phyloP scores from a whole-genome alignment of 2,888 invertebrate genomes.

The Tinea trinotella region DNA sequence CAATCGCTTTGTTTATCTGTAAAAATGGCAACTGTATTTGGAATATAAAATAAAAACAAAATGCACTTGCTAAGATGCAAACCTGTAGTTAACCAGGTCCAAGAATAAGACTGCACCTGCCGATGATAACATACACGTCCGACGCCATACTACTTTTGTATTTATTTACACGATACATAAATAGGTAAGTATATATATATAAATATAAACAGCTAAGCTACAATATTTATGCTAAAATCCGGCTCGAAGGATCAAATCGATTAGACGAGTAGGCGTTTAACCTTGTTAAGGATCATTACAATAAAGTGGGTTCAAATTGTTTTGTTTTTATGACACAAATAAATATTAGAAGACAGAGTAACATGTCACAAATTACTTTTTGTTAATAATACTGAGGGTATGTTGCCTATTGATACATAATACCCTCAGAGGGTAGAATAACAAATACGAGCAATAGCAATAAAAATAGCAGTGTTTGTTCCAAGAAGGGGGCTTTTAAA shows the following conservation, averaged over 20 bases:
- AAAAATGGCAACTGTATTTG: not conserved
- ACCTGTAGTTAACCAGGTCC: not conserved
- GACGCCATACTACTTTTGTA: not conserved
- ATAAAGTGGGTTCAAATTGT: not conserved
- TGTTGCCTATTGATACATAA: no score
- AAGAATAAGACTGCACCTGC: slow-evolving; percentile 1
- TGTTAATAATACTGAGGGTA: no score
- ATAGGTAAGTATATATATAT: not conserved
- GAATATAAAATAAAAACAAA: not conserved
- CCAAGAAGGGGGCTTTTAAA: no score
- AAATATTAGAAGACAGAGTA: not conserved
- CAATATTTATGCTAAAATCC: not conserved
- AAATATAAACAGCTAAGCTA: not conserved
- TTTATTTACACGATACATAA: not conserved
- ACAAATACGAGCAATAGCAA: no score
- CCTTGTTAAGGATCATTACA: not conserved
- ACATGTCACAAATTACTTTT: no score
- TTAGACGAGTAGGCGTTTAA: slow-evolving; percentile 7
- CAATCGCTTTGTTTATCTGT: not conserved
- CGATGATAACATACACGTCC: not conserved
- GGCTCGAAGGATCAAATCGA: slow-evolving; percentile 12
- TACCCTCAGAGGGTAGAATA: no score
- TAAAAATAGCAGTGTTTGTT: no score
- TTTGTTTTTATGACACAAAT: not conserved
- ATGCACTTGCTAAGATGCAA: slow-evolving; percentile 8